These are phyloP conservation scores for Peromyscus melanophrys DNA, from an alignment of 2,797 vertebrate species.

Conservation along the genomic window DNA sequence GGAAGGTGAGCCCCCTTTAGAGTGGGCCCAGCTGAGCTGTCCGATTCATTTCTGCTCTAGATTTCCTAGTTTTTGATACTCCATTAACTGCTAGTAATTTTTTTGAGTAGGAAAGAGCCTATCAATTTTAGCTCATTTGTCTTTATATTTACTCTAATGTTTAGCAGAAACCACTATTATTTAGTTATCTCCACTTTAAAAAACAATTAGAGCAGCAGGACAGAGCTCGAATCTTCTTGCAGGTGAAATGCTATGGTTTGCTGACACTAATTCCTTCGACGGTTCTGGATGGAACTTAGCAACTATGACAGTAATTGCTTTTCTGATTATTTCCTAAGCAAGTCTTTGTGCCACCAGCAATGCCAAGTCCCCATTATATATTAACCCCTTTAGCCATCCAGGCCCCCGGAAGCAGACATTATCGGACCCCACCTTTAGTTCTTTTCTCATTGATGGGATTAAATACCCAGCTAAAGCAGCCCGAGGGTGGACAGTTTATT, in stretches of 20 bases:
- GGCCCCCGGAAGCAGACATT: background rate
- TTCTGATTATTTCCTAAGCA: background rate
- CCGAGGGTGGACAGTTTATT: background rate
- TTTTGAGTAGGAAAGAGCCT: background rate
- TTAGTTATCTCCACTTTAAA: slow-evolving; percentile 42
- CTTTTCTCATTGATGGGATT: background rate
- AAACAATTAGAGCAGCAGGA: background rate
- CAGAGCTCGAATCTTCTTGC: slow-evolving; percentile 24
- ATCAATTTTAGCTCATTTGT: slow-evolving; percentile 69
- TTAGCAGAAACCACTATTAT: slow-evolving; percentile 38
- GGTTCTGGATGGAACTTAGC: slow-evolving; percentile 26
- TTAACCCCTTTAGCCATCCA: background rate
- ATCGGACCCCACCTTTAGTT: background rate
- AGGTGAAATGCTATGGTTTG: slow-evolving; percentile 32
- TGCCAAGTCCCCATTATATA: background rate
- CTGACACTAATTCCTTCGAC: slow-evolving; percentile 49
- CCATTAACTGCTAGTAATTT: slow-evolving; percentile 46
- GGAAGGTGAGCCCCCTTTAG: background rate
- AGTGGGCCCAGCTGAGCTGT: background rate
- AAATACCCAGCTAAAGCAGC: background rate
- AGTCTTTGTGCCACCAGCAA: background rate
- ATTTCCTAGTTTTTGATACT: slow-evolving; percentile 36
- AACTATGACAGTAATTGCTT: slow-evolving; percentile 45
- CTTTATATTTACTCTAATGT: slow-evolving; percentile 62
- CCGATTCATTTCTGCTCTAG: background rate